Evolutionary conservation across 2,888 invertebrate species (phyloP), one percentile per base, ranked within the genome.

Genomic region (Patella pellucida): DNA sequence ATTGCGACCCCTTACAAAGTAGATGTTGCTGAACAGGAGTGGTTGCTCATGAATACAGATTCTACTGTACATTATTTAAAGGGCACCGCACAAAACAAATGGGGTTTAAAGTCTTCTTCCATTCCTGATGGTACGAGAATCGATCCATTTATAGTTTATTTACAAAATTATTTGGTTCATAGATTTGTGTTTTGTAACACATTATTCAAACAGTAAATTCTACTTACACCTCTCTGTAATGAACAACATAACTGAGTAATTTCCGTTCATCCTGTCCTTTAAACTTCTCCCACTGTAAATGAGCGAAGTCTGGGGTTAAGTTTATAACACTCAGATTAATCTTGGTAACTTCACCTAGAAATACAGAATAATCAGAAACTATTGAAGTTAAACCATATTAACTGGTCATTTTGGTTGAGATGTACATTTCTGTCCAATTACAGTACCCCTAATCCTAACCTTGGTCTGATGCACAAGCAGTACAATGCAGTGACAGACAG

Each of bases 231-330:
- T 95, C 95, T 88, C 94, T 94, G 85, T 94, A 95, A 90, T 95
- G 96, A 52, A 96, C 93, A 52, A 96, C 95, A 92, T 98, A 99
- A 75, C 97, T 96, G 62, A 98, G 93, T 76, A 99, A 93, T 75
- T 95, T 94, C 68, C 97, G 93, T n/a, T 94, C 93, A 91, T 93
- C 93, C 27, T 89, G 89, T 72, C 91, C 85, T 52, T 89, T 85
- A 82, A 91, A 92, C 71, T 88, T 89, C 11, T 85, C 85, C 92
- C 92, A 93, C 9, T 81, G 73, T 19, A 92, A 78, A 68, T 89
- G 79, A 4, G 84, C 88, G 50, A 83, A 81, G 79, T 79, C 16
- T 73, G 72, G 71, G 68, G 70, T 27, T 15, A 76, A 41, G 12
- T 41, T 68, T 23, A 52, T 54, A 19, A 84, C 78, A 11, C 51